Base-by-base conservation (phyloP, 2,113 vertebrate species). In the Poicephalus meyeri region DNA sequence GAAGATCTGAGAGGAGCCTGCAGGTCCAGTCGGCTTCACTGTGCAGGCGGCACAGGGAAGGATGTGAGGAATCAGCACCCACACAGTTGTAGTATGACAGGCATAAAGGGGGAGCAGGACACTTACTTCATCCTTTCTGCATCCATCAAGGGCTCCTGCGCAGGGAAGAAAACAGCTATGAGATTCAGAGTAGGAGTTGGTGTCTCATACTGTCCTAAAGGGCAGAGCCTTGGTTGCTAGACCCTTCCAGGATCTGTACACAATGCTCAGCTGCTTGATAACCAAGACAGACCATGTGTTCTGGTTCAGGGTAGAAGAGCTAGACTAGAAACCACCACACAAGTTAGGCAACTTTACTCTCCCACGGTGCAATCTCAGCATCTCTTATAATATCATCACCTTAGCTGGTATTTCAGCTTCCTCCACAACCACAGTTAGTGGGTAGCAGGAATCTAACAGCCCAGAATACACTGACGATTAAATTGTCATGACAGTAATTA, bases 121-220 rank as follows among this genome's bases (percentile, higher is more conserved):
- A 99, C 99, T 99, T 97, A 99, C 99, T 98, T 99, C 98, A 99
- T 99, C 96, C 98, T 98, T 97, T 99, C 99, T 6, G 98, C 97
- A 73, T 99, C 99, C 23, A 99, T 98, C 95, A 99, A 92, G 20
- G 97, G 89, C 44, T 99, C 99, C 99, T 99, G 97, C 68, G 97
- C 93, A 92, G 97, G 89, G 97, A 96, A 91, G 49, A 98, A 96
- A 87, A 94, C n/a, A 97, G 78, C 42, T 65, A 26, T 96, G 88
- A 98, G 93, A 80, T 74, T 91, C 74, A 84, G 63, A 83, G 52
- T 13, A 88, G 18, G 33, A 71, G 29, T 1, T 55, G 25, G n/a
- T 88, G 37, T 79, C 68, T 88, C 73, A 68, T 11, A 47, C 52
- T 46, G 64, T 64, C 41, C 53, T 92, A 76, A 88, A 73, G 46